A percentile compares a stretch with the other conserved stretches of the same genome.
phyloP scores from a whole-genome alignment of 2,888 invertebrate genomes.

The Torymus tubicola region DNA sequence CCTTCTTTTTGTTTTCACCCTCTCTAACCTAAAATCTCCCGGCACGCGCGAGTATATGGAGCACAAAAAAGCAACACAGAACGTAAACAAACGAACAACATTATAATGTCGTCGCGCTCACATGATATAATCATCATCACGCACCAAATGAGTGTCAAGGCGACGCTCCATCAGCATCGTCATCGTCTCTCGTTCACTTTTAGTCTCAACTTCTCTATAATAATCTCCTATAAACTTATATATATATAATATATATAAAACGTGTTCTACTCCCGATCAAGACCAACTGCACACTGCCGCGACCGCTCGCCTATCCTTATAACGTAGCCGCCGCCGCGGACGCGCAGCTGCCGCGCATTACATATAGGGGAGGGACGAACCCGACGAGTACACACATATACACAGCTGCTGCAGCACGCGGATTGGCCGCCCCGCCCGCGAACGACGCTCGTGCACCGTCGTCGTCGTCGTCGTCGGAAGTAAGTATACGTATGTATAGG shows the following conservation, averaged over 20 bases:
- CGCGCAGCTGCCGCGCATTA: too few species aligned
- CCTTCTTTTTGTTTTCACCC: neutral
- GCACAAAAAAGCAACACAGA: conserved; percentile 7
- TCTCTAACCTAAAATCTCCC: neutral
- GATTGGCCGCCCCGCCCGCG: too few species aligned
- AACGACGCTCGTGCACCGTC: too few species aligned
- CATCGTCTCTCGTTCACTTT: neutral
- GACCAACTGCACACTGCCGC: conserved; percentile 3
- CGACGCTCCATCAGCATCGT: neutral
- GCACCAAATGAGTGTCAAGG: conserved; percentile 33
- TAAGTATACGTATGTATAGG: too few species aligned
- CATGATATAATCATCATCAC: neutral
- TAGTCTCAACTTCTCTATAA: too few species aligned
- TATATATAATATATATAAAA: neutral
- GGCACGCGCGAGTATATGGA: too few species aligned
- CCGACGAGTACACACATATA: too few species aligned
- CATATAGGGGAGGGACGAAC: too few species aligned
- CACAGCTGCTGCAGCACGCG: too few species aligned
- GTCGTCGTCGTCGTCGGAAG: too few species aligned
- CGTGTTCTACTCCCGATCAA: conserved; percentile 1
- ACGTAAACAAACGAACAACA: conserved; percentile 19
- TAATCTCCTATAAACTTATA: too few species aligned
- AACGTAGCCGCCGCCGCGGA: too few species aligned
- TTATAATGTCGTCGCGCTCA: neutral
- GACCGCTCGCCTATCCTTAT: neutral